A percentile compares a stretch with the other conserved stretches of the same genome.
phyloP scores from a whole-genome alignment of 2,113 vertebrate species.

The Polypterus senegalus region DNA sequence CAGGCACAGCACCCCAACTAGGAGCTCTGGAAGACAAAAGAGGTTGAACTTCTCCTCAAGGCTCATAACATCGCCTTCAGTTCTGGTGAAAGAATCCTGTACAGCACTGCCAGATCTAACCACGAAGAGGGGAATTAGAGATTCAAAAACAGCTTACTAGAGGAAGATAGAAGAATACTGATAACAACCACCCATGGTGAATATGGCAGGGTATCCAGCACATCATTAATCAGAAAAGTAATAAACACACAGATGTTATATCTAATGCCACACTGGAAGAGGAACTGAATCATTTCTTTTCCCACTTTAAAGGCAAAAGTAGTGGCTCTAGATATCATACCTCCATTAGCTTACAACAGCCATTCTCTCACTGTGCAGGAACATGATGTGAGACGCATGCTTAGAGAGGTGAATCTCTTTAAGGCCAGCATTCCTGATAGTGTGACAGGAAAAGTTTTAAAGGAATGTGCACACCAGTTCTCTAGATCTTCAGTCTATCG shows the following conservation, averaged over 20 bases:
- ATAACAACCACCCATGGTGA: not conserved
- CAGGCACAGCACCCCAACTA: too few species aligned
- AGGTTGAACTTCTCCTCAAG: not conserved
- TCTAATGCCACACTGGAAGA: not conserved
- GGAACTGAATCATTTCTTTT: not conserved
- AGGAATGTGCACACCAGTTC: too few species aligned
- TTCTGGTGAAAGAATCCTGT: not conserved
- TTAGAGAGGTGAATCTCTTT: not conserved
- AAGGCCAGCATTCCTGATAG: too few species aligned
- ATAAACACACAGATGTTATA: not conserved
- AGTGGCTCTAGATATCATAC: too few species aligned
- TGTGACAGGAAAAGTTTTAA: too few species aligned
- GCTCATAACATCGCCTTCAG: not conserved
- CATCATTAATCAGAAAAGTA: not conserved
- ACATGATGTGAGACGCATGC: not conserved
- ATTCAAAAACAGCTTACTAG: not conserved
- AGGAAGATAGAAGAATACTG: not conserved
- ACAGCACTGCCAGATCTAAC: not conserved
- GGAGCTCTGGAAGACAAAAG: not conserved
- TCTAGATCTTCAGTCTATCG: not conserved
- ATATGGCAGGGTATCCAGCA: not conserved
- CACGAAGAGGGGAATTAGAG: not conserved
- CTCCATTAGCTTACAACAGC: not conserved
- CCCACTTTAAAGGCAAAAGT: not conserved
- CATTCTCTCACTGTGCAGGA: not conserved